Conservation (phyloP, 2,888 invertebrate species). For the Caenorhabditis afra region DNA sequence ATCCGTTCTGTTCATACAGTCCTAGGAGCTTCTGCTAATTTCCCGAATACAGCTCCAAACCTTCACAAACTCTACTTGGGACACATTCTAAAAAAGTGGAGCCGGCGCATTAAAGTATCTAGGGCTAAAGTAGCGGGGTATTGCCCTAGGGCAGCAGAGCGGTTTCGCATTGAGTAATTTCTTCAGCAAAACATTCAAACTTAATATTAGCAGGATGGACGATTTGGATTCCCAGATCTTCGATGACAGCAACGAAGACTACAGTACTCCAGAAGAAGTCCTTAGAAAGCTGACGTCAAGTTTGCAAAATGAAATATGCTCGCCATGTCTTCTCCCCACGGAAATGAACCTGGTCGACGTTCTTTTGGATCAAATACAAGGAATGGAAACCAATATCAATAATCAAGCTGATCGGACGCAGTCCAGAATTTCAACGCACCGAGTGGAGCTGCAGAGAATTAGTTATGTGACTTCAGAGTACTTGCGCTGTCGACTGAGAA, state of each 20-base stretch:
- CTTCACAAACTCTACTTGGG: no score
- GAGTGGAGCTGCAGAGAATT: slow-evolving; percentile 72
- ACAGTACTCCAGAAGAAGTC: slow-evolving; percentile 47
- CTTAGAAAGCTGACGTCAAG: slow-evolving; percentile 61
- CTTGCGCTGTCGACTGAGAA: slow-evolving; percentile 64
- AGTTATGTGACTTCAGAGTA: slow-evolving; percentile 73
- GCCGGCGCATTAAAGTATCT: no score
- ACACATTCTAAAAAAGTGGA: no score
- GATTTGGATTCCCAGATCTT: background rate
- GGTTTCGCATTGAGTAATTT: no score
- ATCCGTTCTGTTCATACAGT: no score
- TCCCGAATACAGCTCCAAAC: no score
- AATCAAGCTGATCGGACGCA: slow-evolving; percentile 57
- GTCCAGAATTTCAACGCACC: slow-evolving; percentile 65
- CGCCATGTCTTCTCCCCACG: slow-evolving; percentile 72
- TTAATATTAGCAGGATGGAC: slow-evolving; percentile 6
- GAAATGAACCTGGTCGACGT: slow-evolving; percentile 67
- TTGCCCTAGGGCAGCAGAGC: no score
- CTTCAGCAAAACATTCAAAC: no score
- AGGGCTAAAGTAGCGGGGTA: no score
- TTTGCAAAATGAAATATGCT: slow-evolving; percentile 70
- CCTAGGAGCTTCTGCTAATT: no score
- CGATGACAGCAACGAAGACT: slow-evolving; percentile 44
- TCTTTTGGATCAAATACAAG: slow-evolving; percentile 70
- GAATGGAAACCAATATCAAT: slow-evolving; percentile 63